Percentiles rank a stretch among this genome's conserved stretches.
These are phyloP conservation scores for Perca fluviatilis DNA, from an alignment of 2,113 vertebrate species.

Conservation along the genomic window DNA sequence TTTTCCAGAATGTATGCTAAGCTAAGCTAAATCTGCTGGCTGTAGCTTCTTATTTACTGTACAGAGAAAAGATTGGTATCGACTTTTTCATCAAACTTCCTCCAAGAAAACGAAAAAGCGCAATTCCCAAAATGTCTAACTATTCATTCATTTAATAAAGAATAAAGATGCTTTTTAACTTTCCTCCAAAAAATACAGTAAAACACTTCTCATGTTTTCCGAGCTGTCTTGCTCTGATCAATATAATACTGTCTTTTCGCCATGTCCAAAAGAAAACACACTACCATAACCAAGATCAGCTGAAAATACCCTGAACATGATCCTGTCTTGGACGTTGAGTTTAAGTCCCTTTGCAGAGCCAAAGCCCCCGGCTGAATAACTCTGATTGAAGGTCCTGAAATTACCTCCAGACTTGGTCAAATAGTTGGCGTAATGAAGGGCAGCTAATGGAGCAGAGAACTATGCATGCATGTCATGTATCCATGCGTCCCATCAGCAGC, in stretches of 20 bases:
- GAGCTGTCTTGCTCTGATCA: not conserved
- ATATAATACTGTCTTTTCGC: not conserved
- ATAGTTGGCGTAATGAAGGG: conserved; percentile 64
- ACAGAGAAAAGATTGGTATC: not conserved
- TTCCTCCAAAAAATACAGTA: not conserved
- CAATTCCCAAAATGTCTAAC: not conserved
- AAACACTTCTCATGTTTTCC: not conserved
- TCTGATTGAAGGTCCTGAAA: conserved; percentile 57
- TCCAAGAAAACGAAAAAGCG: not conserved
- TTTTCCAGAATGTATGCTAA: not conserved
- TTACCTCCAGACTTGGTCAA: conserved; percentile 65
- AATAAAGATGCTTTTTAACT: not conserved
- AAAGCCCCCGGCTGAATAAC: conserved; percentile 34
- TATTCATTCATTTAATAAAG: not conserved
- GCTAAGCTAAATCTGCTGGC: not conserved
- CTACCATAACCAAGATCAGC: not conserved
- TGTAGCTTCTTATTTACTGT: not conserved
- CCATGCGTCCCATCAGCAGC: conserved; percentile 35
- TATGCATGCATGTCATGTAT: conserved; percentile 57
- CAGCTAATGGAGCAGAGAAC: conserved; percentile 69
- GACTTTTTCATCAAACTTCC: not conserved
- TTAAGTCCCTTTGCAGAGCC: not conserved
- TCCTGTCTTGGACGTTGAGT: conserved; percentile 10
- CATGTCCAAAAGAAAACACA: not conserved
- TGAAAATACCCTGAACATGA: conserved; percentile 17